These are phyloP conservation scores for Salvelinus fontinalis DNA, from an alignment of 2,113 vertebrate species.

Conservation along the genomic window DNA sequence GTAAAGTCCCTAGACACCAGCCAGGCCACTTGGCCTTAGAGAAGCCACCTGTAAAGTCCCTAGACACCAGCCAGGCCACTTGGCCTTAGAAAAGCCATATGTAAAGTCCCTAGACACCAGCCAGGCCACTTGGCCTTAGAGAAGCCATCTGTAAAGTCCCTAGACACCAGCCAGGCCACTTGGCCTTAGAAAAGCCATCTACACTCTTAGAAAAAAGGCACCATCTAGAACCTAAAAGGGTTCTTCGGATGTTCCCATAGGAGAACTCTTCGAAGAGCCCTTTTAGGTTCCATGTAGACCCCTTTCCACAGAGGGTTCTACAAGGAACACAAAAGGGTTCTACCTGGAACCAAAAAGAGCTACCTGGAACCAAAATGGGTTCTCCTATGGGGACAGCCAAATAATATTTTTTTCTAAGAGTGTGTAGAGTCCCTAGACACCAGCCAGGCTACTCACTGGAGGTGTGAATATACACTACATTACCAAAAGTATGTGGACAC, in stretches of 20 bases:
- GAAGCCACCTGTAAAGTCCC: slow-evolving; percentile 15
- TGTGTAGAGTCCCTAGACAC: slow-evolving; percentile 36
- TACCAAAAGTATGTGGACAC: slow-evolving; percentile 17
- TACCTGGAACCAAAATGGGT: too few relatives aligned
- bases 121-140: slow-evolving; percentile 24
- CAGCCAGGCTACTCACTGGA: neutral
- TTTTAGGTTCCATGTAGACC: too few relatives aligned
- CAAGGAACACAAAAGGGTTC: too few relatives aligned
- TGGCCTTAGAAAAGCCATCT: neutral
- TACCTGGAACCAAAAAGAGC: too few relatives aligned
- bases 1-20: neutral
- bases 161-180: neutral
- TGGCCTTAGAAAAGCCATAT: slow-evolving; percentile 11
- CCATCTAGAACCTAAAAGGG: too few relatives aligned
- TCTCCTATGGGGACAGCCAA: too few relatives aligned
- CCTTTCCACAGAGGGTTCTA: too few relatives aligned
- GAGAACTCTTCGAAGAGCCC: too few relatives aligned
- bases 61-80: neutral
- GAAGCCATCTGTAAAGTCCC: slow-evolving; percentile 33
- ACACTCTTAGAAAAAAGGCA: neutral
- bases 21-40: neutral
- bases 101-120: neutral
- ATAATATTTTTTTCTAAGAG: too few relatives aligned
- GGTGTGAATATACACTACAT: neutral
- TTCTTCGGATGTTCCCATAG: too few relatives aligned